Base-by-base conservation (phyloP, 2,888 invertebrate species). In the Polydrusus pterygomalis region DNA sequence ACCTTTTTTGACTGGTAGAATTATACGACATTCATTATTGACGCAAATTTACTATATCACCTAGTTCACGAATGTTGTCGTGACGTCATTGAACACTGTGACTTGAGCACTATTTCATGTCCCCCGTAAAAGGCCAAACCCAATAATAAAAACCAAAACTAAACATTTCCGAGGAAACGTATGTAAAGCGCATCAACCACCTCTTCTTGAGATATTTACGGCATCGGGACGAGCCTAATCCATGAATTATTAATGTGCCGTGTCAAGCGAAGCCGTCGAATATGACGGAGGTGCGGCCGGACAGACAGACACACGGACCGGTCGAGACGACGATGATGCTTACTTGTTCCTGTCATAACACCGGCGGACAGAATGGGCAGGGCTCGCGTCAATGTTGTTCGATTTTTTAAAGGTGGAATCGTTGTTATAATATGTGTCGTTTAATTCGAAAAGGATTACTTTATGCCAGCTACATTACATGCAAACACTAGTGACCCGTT, bases 161-260 rank as follows among this genome's bases (percentile, higher is more conserved):
- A n/a, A n/a, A n/a, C n/a, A n/a, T n/a, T n/a, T n/a, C n/a, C n/a
- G n/a, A n/a, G n/a, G n/a, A n/a, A n/a, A n/a, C n/a, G n/a, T n/a
- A n/a, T n/a, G n/a, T n/a, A n/a, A n/a, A n/a, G n/a, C n/a, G n/a
- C n/a, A n/a, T 56, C 63, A 45, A 45, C 63, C 63, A 63, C 63
- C 63, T n/a, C n/a, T 63, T 63, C 63, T 5, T 63, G 5, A 62
- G 6, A 18, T 17, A 18, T 13, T 45, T 45, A 13, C 45, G n/a
- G 45, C 45, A n/a, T 11, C 62, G 40, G 40, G 62, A 62, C 62
- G 43, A 43, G 62, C 43, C 62, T 62, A 40, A 62, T 62, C 43
- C 47, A 71, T 71, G 71, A 71, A 71, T 71, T 63, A 71, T 71
- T 71, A 71, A 71, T 71, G 64, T 25, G 13, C 71, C 64, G 64